Evolutionary conservation across 1,140 invertebrate genomes (phyloP).

Genomic region (Drosophila kikkawai): DNA sequence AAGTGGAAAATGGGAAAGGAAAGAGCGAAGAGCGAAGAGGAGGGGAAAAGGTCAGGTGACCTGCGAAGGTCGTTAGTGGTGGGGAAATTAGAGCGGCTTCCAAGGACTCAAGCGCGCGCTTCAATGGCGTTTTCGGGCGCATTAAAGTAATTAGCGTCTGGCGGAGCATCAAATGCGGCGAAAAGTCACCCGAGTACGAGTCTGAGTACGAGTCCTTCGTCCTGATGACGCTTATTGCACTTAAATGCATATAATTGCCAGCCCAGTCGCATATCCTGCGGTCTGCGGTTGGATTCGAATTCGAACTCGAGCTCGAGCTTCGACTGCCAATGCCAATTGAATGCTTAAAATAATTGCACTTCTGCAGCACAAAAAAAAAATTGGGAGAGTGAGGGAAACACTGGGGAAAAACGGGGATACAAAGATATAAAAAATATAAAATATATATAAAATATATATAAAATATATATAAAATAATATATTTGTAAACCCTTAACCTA

Average conservation of each 20-base stretch:
- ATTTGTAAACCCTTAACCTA: too few relatives aligned
- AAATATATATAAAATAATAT: background rate
- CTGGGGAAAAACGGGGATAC: background rate
- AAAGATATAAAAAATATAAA: background rate
- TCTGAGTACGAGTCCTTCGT: slow-evolving; percentile 22
- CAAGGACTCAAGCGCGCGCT: slow-evolving; percentile 71
- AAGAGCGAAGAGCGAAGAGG: background rate
- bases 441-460: background rate
- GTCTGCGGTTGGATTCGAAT: slow-evolving; percentile 72
- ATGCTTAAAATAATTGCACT: slow-evolving; percentile 81
- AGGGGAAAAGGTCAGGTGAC: slow-evolving; percentile 40
- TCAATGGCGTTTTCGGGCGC: slow-evolving; percentile 61
- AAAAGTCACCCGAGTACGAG: slow-evolving; percentile 29
- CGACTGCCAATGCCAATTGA: slow-evolving; percentile 64
- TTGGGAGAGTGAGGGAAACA: background rate
- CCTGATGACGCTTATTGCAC: slow-evolving; percentile 82
- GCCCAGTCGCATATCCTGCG: slow-evolving; percentile 61
- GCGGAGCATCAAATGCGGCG: slow-evolving; percentile 49
- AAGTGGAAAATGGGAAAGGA: background rate
- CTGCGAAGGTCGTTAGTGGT: slow-evolving; percentile 66
- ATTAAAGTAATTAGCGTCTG: slow-evolving; percentile 76
- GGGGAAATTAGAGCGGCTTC: slow-evolving; percentile 69
- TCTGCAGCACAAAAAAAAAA: slow-evolving; percentile 8
- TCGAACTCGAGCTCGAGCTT: slow-evolving; percentile 42
- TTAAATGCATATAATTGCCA: slow-evolving; percentile 81